Base-by-base conservation (phyloP, 2,888 invertebrate species). In the Cantharis nigra region DNA sequence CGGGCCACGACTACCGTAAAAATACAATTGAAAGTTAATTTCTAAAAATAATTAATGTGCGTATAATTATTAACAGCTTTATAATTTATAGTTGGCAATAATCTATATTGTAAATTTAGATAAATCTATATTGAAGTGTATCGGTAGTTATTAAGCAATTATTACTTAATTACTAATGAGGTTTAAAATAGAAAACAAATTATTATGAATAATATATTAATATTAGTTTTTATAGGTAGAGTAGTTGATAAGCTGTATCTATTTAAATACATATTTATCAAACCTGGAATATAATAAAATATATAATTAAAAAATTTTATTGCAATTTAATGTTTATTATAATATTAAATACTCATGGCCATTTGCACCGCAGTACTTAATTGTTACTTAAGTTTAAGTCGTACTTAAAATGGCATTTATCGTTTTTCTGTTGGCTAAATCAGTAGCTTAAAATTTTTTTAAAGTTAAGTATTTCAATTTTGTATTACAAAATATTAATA, bases 11-110 rank as follows among this genome's bases (percentile, higher is more conserved):
- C 76, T 76, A 76, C 72, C 72, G 72, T 76, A 71, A 71, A 69
- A 69, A 18, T 69, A 72, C 72, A 76, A 69, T 72, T 72, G 63
- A 72, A 72, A 76, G 76, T 72, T 69, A 70, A 75, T 72, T 75
- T 72, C 63, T 14, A 76, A 64, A 20, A 67, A 67, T 69, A 72
- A 76, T 76, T 76, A 76, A 70, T 69, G 33, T 33, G 69, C 72
- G 69, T 67, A 67, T 67, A 67, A 67, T 67, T 67, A 67, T 49
- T 49, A 49, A 67, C n/a, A 23, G 26, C n/a, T n/a, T 67, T 67
- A 23, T 23, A 67, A 67, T 67, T 67, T 67, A 67, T 67, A 23
- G 65, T 13, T 23, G 20, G 26, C 65, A 49, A 49, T n/a, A n/a
- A 49, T 49, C n/a, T 49, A 49, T 49, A 49, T 49, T 49, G 5